A percentile compares a stretch with the other conserved stretches of the same genome.
Conservation (phyloP, 2,888 invertebrate species). For the Rotaria magnacalcarata region DNA sequence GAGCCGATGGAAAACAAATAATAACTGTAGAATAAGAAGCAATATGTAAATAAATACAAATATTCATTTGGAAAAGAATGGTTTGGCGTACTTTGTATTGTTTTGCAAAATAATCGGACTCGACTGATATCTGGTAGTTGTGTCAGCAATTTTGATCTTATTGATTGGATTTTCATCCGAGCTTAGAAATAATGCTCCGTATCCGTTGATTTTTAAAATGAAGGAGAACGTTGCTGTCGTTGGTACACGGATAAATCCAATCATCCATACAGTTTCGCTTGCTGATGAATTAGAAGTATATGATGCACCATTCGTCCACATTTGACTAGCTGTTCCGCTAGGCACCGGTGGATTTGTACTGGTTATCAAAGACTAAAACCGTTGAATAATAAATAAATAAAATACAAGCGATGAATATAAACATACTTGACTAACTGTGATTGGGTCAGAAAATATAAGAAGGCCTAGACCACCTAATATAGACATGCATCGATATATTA, state of each 20-base stretch:
- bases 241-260: slow-evolving; percentile 33
- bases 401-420: too few relatives aligned
- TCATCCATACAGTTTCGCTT: slow-evolving; percentile 38
- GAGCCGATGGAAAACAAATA: slow-evolving; percentile 27
- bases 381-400: too few relatives aligned
- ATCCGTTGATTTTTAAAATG: slow-evolving; percentile 48
- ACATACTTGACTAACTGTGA: too few relatives aligned
- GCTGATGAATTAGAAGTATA: neutral
- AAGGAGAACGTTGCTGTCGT: slow-evolving; percentile 36
- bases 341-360: neutral
- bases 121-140: neutral
- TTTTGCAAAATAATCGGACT: neutral
- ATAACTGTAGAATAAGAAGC: slow-evolving; percentile 33
- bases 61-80: too few relatives aligned
- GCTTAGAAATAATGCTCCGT: slow-evolving; percentile 49
- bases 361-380: neutral
- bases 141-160: slow-evolving; percentile 45
- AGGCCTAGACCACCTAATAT: neutral
- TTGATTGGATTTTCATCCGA: slow-evolving; percentile 47
- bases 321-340: neutral
- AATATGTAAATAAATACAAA: neutral
- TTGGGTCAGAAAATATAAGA: neutral
- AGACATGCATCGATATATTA: neutral
- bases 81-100: neutral
- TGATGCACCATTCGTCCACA: neutral